Base-by-base conservation (phyloP, 2,797 vertebrate genomes). In the Typhlichthys eigenmanni region DNA sequence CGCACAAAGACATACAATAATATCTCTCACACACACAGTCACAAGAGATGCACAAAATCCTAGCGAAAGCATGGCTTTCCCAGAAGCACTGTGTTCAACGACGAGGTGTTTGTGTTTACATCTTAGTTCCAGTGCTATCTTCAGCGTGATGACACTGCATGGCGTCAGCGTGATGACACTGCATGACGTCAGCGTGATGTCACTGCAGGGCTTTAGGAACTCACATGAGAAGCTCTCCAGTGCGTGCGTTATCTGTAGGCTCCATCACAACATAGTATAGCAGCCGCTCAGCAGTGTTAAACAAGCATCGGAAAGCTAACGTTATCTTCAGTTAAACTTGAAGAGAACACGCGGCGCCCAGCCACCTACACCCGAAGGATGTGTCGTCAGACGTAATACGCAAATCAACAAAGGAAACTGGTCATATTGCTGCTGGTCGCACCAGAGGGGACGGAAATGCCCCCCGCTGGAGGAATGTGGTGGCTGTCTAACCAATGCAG, bases 91-190 rank as follows among this genome's bases (percentile, higher is more conserved):
- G 77, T 79, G 81, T 71, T 79, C 38, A 67, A 77, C 73, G 77
- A 74, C 68, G 74, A 74, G 73, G 64, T 66, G 53, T 80, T 85
- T 85, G 86, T 87, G 88, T 80, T 87, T 71, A 76, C 85, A 60
- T 66, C 72, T 64, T 66, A 61, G 77, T 78, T 77, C 56, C 70
- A 70, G 72, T 82, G 79, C 74, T 75, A 58, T 78, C 66, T 74
- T 85, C 59, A 80, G 72, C 56, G 71, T 77, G 70, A 80, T 75
- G 74, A 82, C 81, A 81, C 54, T 66, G 14, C 69, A 71, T 64
- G 34, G 14, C 10, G 5, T 6, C 19, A 55, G 7, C 7, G 45
- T 13, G 32, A 32, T 38, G 32, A 29, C n/a, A 56, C 8, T n/a
- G n/a, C 19, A 19, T 19, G 19, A 3, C 19, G 19, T 19, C 19